Conservation (phyloP, 2,888 invertebrate genomes). For the Junonia oenone region DNA sequence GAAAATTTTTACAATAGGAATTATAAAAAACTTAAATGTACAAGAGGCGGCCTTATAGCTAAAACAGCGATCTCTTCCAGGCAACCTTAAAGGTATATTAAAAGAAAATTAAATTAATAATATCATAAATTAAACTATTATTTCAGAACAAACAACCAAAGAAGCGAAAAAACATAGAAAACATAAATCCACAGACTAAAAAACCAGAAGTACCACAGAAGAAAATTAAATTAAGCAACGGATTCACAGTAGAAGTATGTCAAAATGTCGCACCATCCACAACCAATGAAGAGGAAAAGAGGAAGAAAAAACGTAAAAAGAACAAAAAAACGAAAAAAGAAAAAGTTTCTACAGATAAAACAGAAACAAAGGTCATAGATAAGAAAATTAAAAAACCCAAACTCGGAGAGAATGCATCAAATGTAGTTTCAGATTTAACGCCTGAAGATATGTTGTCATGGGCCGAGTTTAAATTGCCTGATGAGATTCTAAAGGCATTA, state of each 20-base stretch:
- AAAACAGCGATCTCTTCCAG: no score
- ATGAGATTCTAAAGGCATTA: conserved; percentile 85
- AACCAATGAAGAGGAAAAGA: conserved; percentile 38
- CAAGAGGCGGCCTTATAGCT: no score
- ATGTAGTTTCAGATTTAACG: conserved; percentile 41
- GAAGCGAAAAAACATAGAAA: conserved; percentile 27
- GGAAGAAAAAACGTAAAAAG: conserved; percentile 16
- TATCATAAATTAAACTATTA: background rate
- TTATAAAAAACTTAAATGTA: no score
- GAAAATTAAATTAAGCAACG: conserved; percentile 52
- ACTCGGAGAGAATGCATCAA: conserved; percentile 48
- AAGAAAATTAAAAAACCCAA: conserved; percentile 43
- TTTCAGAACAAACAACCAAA: conserved; percentile 40
- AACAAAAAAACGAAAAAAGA: conserved; percentile 21
- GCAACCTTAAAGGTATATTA: no score
- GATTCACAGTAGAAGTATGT: conserved; percentile 60
- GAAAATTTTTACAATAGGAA: no score
- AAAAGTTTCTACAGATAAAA: conserved; percentile 2
- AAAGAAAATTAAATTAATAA: background rate
- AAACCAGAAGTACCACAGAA: conserved; percentile 43
- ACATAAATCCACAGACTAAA: conserved; percentile 29
- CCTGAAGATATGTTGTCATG: conserved; percentile 80
- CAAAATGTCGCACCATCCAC: conserved; percentile 43
- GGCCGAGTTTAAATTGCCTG: conserved; percentile 84
- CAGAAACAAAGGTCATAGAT: conserved; percentile 10